phyloP scores from a whole-genome alignment of 2,797 vertebrate species.

The Danio aesculapii region DNA sequence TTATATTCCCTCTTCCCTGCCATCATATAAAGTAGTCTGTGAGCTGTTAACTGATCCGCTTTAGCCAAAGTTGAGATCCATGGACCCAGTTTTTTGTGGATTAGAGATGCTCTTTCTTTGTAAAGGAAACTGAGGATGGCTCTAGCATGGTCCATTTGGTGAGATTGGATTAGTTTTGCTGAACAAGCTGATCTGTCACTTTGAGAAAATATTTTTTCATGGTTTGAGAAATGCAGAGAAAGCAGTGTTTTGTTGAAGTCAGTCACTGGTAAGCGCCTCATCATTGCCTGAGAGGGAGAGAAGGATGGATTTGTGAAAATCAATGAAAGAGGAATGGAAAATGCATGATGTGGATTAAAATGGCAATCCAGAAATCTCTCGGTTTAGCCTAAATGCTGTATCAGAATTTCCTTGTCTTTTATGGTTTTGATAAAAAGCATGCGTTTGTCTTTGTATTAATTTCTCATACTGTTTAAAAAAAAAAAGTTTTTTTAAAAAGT shows the following conservation, averaged over 20 bases:
- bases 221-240: slow-evolving; percentile 12
- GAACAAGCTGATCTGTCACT: slow-evolving; percentile 29
- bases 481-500: no score
- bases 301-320: neutral
- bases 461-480: neutral
- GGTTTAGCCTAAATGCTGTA: neutral
- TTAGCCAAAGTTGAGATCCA: slow-evolving; percentile 13
- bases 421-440: neutral
- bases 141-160: slow-evolving; percentile 8
- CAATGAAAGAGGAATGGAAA: neutral
- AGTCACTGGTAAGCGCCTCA: neutral
- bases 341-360: neutral
- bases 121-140: slow-evolving; percentile 22
- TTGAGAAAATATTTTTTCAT: slow-evolving; percentile 12
- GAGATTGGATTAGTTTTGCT: slow-evolving; percentile 11
- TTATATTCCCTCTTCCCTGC: neutral
- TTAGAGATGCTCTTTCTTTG: slow-evolving; percentile 8
- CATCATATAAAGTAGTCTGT: neutral
- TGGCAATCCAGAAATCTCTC: neutral
- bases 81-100: neutral
- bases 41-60: neutral
- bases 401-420: neutral
- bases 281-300: neutral
- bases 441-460: neutral
- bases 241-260: neutral